A percentile compares a stretch with the other conserved stretches of the same genome.
These are phyloP conservation scores for Myodes glareolus DNA, from an alignment of 2,113 vertebrate species.

Conservation along the genomic window DNA sequence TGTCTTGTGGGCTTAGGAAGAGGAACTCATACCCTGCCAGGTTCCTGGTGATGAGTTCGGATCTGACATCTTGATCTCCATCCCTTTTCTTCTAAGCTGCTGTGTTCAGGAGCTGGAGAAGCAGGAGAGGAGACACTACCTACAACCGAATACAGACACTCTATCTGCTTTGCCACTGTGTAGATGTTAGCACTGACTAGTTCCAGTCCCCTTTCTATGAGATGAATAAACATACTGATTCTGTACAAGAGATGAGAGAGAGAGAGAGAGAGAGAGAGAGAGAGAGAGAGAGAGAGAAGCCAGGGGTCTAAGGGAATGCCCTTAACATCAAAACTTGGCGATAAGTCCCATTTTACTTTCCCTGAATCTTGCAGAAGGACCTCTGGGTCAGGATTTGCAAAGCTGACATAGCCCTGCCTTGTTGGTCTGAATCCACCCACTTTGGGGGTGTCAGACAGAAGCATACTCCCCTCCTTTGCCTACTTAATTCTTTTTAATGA, in stretches of 20 bases:
- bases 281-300: neutral
- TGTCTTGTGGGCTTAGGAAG: neutral
- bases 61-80: neutral
- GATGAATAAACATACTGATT: neutral
- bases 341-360: neutral
- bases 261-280: too few species aligned
- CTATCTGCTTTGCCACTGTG: neutral
- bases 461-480: neutral
- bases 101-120: neutral
- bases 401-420: neutral
- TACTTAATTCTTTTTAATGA: neutral
- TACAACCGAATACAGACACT: neutral
- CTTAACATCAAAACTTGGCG: neutral
- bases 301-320: too few species aligned
- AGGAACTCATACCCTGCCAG: neutral
- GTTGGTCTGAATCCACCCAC: neutral
- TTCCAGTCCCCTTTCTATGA: neutral
- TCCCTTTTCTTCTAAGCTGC: neutral
- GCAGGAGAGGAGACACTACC: neutral
- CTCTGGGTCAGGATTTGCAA: neutral
- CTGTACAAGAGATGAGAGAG: neutral
- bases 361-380: neutral
- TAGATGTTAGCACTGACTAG: neutral
- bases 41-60: neutral
- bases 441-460: too few species aligned